Evolutionary conservation across 37 sponge, comb jelly and placozoan species (phyloP), one percentile per base, ranked within the genome.

Genomic region (Ephydatia muelleri): DNA sequence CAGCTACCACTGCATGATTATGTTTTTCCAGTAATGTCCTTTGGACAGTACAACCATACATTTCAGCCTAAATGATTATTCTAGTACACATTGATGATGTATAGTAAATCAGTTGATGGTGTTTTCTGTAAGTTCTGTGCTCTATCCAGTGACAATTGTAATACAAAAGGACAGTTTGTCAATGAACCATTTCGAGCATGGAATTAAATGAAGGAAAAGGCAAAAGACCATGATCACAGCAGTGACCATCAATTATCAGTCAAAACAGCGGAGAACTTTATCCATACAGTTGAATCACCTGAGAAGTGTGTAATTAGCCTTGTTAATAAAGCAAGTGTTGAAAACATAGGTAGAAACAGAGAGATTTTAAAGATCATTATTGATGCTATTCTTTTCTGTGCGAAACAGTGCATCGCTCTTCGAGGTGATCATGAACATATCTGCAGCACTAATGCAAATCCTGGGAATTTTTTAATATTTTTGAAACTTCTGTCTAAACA

Each of bases 371-470:
- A 43, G 37, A 49, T 16, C 82, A 75, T 85, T 43, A 38, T 34
- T 28, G 48, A 25, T 28, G 75, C 85, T 22, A 65, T 80, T 33
- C 43, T 85, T 9, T 78, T 80, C 34, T 85, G 85, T 66, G 68
- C 80, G 12, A 47, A 68, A 26, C 85, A 85, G 76, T 78, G 79
- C 70, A 78, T 85, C 67, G 85, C 85, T n/a, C 28, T 85, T 28
- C 16, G 85, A 26, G 79, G 79, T 27, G 67, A 85, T 67, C 2
- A 26, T 75, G 85, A 84, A 79, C n/a, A n/a, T n/a, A 26, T 49
- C 0, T 1, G 14, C 8, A 76, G 47, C 32, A 21, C 27, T n/a
- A 16, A 68, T 2, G 68, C 35, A 3, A 84, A 84, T 76, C 85
- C 85, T 48, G 85, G 85, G 3, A 84, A 84, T 64, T 79, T 78